Base-by-base conservation (phyloP, 2,888 invertebrate genomes). In the Plagodis dolabraria region DNA sequence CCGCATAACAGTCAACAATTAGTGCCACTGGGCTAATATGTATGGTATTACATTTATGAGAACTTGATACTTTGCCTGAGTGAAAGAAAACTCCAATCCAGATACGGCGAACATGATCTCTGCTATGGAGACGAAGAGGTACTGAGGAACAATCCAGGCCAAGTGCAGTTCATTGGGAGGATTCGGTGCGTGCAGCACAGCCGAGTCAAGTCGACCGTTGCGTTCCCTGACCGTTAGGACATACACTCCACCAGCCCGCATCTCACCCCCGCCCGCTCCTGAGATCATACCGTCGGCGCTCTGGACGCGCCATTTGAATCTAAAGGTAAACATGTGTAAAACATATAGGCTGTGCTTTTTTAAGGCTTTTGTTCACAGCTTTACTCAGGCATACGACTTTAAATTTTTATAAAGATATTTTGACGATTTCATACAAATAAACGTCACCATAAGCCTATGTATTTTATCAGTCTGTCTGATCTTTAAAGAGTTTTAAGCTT, bases 41-140 rank as follows among this genome's bases (percentile, higher is more conserved):
- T 22, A 22, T 22, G 22, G 22, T 22, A 2, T 22, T 22, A 22
- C 22, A 22, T 22, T 22, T 22, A 22, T 22, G 2, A 22, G 22
- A 22, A 22, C 22, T 22, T 22, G 22, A 22, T 22, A 22, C 22
- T 22, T 22, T 22, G 22, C 96, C 93, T 97, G 96, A 5, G 96
- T 96, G 77, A 97, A 97, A 0, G 97, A 96, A 83, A 97, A 97
- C 75, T 96, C 95, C 22, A 97, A 89, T 0, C 97, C 97, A 4
- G 97, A 96, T 6, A 97, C 95, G 0, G 96, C 96, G 77, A 97
- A 96, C 93, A 97, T 94, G 47, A 97, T 95, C 87, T 98, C 97
- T 0, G 96, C 97, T 5, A 95, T 81, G 0, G 97, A 97, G 54
- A 98, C 95, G 9, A 97, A 87, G 40, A 97, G 80, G 79, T 97